Conservation (phyloP, 1,140 invertebrate species). For the Nixonia krombeini region DNA sequence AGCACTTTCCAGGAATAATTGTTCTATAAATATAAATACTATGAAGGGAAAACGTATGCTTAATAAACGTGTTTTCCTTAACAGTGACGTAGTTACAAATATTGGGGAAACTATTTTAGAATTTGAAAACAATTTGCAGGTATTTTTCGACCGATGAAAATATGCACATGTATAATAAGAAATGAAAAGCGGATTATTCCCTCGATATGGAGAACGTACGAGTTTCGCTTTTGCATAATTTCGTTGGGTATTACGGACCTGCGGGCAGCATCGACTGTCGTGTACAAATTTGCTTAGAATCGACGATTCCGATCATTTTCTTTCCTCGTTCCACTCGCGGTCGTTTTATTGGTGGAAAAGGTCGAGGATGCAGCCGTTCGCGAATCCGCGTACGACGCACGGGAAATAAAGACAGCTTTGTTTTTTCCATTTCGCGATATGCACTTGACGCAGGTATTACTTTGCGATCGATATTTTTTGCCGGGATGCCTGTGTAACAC, state of each 20-base stretch:
- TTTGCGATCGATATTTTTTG: not conserved
- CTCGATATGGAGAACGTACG: no score
- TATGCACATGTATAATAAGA: no score
- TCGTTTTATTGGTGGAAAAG: conserved; percentile 10
- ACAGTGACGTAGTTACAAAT: no score
- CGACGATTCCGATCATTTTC: conserved; percentile 13
- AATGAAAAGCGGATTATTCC: no score
- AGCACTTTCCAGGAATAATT: no score
- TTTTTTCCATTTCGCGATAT: not conserved
- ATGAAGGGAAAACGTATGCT: no score
- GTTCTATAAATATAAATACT: no score
- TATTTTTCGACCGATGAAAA: no score
- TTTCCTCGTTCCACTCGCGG: conserved; percentile 10
- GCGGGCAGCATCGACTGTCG: conserved; percentile 7
- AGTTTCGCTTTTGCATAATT: conserved; percentile 5
- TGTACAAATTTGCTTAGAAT: conserved; percentile 8
- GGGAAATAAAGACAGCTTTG: not conserved
- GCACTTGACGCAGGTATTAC: not conserved
- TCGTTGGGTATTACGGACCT: conserved; percentile 2
- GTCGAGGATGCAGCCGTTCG: not conserved
- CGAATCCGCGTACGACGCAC: not conserved
- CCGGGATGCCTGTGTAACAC: no score
- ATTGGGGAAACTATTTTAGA: no score
- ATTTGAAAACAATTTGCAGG: no score
- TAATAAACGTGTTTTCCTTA: no score